A percentile compares a stretch with the other conserved stretches of the same genome.
phyloP scores from a whole-genome alignment of 2,113 vertebrate genomes.

The Pseudopodoces humilis region DNA sequence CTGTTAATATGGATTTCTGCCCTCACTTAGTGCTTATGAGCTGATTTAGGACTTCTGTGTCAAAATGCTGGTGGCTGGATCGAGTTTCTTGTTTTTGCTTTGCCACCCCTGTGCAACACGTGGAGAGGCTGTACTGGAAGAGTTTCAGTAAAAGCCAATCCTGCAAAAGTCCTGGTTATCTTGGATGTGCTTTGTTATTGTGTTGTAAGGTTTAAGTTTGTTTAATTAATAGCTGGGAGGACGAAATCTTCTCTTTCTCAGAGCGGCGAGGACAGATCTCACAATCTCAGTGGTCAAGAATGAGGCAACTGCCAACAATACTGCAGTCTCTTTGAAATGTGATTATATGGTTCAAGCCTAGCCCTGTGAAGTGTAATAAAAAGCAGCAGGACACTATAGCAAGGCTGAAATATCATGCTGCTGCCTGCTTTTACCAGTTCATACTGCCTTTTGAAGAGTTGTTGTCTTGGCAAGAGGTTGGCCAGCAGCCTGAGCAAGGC shows the following conservation, averaged over 20 bases:
- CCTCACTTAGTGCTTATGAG: neutral
- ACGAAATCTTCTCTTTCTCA: neutral
- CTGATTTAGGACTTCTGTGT: neutral
- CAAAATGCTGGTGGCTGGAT: neutral
- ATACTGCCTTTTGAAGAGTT: neutral
- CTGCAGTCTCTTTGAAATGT: conserved; percentile 45
- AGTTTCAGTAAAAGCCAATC: neutral
- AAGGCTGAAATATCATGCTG: conserved; percentile 14
- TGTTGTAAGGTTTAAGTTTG: neutral
- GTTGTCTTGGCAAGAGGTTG: neutral
- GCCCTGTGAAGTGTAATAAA: conserved; percentile 52
- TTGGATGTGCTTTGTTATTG: neutral
- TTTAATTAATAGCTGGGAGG: neutral
- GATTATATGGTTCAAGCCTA: conserved; percentile 45
- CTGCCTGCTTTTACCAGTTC: conserved; percentile 16
- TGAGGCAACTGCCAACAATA: conserved; percentile 27
- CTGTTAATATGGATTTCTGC: neutral
- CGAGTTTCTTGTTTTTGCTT: neutral
- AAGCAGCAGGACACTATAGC: conserved; percentile 28
- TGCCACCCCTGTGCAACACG: neutral
- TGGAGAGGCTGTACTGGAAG: neutral
- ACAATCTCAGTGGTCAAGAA: conserved; percentile 41
- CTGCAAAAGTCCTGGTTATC: neutral
- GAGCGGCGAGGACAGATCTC: conserved; percentile 1
- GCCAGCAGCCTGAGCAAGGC: neutral